A percentile compares a stretch with the other conserved stretches of the same genome.
Conservation (phyloP, 2,888 invertebrate species). For the Penaeus monodon region DNA sequence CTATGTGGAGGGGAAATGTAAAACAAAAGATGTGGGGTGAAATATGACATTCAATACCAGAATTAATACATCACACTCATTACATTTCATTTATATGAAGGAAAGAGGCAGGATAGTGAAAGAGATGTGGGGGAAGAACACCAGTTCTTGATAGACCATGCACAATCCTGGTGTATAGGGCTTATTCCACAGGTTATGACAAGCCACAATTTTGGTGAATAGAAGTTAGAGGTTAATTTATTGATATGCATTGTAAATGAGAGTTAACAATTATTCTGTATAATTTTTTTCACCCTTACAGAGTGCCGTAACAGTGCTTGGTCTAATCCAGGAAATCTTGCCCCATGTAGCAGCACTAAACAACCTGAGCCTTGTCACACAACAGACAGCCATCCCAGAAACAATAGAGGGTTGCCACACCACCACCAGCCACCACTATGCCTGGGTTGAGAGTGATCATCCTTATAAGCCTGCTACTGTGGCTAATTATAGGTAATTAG, state of each 20-base stretch:
- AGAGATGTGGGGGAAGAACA: no score
- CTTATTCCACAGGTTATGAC: neutral
- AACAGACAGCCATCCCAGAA: slow-evolving; percentile 71
- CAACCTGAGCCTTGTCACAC: slow-evolving; percentile 72
- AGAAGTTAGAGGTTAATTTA: no score
- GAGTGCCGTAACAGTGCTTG: slow-evolving; percentile 82
- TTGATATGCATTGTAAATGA: neutral
- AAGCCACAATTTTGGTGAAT: no score
- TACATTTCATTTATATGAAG: no score
- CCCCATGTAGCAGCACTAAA: slow-evolving; percentile 91
- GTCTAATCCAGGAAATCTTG: slow-evolving; percentile 86
- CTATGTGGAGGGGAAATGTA: no score
- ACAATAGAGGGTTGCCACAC: slow-evolving; percentile 67
- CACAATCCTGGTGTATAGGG: no score
- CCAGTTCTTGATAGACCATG: no score
- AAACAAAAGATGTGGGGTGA: no score
- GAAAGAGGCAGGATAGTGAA: no score
- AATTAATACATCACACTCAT: no score
- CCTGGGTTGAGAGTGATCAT: slow-evolving; percentile 95
- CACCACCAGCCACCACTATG: slow-evolving; percentile 77
- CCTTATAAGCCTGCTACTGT: slow-evolving; percentile 92
- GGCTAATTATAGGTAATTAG: slow-evolving; percentile 80
- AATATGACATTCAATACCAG: no score
- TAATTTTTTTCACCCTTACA: slow-evolving; percentile 63
- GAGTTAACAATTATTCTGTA: slow-evolving; percentile 3